These are phyloP conservation scores for Chrysochloris asiatica DNA, from an alignment of 2,113 vertebrate genomes.

Conservation along the genomic window DNA sequence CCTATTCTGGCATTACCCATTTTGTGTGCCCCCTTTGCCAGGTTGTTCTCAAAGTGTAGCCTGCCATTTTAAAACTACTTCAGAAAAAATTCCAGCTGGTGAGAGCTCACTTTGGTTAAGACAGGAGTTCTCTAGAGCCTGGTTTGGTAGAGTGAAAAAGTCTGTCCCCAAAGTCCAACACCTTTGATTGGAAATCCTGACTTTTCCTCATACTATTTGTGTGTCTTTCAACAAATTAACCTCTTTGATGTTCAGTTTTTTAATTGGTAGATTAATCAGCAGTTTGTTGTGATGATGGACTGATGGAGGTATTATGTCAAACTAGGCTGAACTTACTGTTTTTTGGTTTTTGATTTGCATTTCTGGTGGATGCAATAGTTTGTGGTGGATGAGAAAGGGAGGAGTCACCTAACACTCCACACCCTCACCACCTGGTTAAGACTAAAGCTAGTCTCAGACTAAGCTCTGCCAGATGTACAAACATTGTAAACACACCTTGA, in stretches of 20 bases:
- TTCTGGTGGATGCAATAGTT: not conserved
- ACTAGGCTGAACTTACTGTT: not conserved
- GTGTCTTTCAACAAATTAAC: not conserved
- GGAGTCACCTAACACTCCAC: not conserved
- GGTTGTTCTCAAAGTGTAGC: not conserved
- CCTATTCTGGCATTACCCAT: slow-evolving; percentile 31
- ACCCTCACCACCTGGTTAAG: not conserved
- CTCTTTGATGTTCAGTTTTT: no score
- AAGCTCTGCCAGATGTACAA: not conserved
- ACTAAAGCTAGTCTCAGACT: not conserved
- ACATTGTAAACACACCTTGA: slow-evolving; percentile 13
- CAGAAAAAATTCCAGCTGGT: not conserved
- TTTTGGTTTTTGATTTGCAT: not conserved
- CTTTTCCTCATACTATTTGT: not conserved
- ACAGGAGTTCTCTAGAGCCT: slow-evolving; percentile 16
- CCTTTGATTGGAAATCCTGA: slow-evolving; percentile 1
- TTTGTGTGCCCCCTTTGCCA: slow-evolving; percentile 34
- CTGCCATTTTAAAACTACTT: no score
- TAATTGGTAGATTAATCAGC: not conserved
- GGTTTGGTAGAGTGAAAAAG: slow-evolving; percentile 29
- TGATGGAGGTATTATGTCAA: not conserved
- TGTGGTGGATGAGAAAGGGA: not conserved
- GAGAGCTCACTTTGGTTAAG: no score
- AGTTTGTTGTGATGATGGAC: no score
- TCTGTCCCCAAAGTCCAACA: not conserved